These are phyloP conservation scores for Euzetes globulus DNA, from an alignment of 2,888 invertebrate genomes.

Conservation along the genomic window DNA sequence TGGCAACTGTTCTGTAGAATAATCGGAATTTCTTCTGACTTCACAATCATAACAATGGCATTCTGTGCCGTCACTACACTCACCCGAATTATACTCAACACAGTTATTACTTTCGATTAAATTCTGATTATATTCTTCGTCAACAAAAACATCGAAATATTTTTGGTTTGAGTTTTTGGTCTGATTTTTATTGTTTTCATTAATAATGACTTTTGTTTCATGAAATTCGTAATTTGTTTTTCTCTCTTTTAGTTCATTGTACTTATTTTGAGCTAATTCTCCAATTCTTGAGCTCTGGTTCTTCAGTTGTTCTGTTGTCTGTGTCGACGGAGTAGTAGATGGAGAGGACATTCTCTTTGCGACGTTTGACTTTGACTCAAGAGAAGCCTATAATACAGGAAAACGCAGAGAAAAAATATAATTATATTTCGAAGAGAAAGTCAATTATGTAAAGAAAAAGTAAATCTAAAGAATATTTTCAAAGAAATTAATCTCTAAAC, in stretches of 20 bases:
- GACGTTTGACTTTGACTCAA: background rate
- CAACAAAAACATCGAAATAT: background rate
- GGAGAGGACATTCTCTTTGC: background rate
- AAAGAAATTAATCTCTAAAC: too few relatives aligned
- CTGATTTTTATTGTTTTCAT: background rate
- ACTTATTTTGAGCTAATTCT: background rate
- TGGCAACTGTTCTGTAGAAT: constrained; percentile 6
- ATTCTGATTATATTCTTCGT: background rate
- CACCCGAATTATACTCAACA: background rate
- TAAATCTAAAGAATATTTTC: too few relatives aligned
- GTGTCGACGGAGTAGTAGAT: too few relatives aligned
- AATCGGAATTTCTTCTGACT: background rate
- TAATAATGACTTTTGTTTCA: constrained; percentile 12
- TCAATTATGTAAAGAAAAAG: too few relatives aligned
- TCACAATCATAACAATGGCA: constrained; percentile 5
- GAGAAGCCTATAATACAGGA: too few relatives aligned
- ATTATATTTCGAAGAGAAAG: too few relatives aligned
- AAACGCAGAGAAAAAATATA: too few relatives aligned
- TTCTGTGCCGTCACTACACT: background rate
- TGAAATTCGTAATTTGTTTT: background rate
- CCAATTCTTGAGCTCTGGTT: background rate
- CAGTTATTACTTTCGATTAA: background rate
- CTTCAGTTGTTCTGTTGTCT: too few relatives aligned
- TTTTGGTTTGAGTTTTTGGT: background rate
- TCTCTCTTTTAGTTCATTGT: background rate